Percentiles rank a stretch among this genome's conserved stretches.
Evolutionary conservation across 2,113 vertebrate genomes (phyloP).

Genomic region (Vidua macroura): DNA sequence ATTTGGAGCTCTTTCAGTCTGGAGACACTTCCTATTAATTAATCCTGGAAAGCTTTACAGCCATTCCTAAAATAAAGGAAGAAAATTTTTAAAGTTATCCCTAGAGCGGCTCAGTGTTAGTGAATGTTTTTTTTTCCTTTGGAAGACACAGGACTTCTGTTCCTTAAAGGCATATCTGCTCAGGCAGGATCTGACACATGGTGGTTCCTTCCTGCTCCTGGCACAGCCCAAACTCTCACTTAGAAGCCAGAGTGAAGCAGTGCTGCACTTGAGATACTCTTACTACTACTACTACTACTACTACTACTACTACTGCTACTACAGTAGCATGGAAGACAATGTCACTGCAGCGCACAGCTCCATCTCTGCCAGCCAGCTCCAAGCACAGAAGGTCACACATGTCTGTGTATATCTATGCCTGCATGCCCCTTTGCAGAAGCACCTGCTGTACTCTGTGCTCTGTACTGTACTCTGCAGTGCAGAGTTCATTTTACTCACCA

Average conservation of each 20-base stretch:
- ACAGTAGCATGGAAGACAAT: not conserved
- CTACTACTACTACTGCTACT: not conserved
- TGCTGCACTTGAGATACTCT: not conserved
- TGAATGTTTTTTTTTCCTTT: fast-evolving
- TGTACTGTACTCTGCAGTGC: not conserved
- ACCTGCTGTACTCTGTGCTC: not conserved
- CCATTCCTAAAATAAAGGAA: not conserved
- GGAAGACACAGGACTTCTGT: not conserved
- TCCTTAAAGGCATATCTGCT: not conserved
- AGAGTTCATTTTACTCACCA: not conserved
- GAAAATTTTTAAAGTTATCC: not conserved
- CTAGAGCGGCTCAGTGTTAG: not conserved
- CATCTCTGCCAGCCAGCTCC: not conserved
- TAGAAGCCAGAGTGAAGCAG: not conserved
- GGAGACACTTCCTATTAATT: conserved; percentile 4
- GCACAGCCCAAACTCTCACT: not conserved
- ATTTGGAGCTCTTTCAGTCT: not conserved
- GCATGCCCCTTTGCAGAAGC: not conserved
- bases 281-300: not conserved
- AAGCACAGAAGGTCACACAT: not conserved
- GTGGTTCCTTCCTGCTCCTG: not conserved
- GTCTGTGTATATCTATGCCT: not conserved
- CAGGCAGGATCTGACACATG: not conserved
- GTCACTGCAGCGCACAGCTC: not conserved
- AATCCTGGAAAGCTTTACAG: not conserved